Conservation (phyloP, 2,888 invertebrate species). For the Sicus ferrugineus region DNA sequence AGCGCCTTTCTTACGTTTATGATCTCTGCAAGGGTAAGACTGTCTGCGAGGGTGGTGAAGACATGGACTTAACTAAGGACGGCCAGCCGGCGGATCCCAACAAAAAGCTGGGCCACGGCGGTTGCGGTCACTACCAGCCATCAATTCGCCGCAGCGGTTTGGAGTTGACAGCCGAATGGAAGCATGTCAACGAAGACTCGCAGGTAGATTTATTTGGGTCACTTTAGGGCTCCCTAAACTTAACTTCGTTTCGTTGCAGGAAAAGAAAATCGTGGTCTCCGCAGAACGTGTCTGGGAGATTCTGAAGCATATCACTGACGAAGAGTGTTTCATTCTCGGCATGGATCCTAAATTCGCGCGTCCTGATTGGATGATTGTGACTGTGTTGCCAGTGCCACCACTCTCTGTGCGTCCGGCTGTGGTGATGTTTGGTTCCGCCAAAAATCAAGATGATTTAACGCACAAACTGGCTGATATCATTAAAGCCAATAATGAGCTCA, state of each 20-base stretch:
- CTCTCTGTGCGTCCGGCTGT: slow-evolving; percentile 96
- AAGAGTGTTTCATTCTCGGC: slow-evolving; percentile 91
- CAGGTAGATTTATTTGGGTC: slow-evolving; percentile 66
- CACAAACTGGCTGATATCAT: slow-evolving; percentile 99
- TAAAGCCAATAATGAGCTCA: slow-evolving; percentile 95
- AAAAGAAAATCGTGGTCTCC: slow-evolving; percentile 90
- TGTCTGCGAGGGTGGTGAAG: slow-evolving; percentile 98
- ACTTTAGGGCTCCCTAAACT: background rate
- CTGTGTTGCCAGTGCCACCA: slow-evolving; percentile 97
- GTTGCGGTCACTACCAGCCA: slow-evolving; percentile 98
- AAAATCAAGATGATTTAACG: slow-evolving; percentile 98
- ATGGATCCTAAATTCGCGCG: slow-evolving; percentile 98
- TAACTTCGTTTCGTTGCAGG: slow-evolving; percentile 59
- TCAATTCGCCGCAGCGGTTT: slow-evolving; percentile 88
- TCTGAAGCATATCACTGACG: slow-evolving; percentile 93
- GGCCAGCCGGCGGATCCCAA: slow-evolving; percentile 68
- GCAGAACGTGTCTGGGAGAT: slow-evolving; percentile 98
- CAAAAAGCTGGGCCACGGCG: slow-evolving; percentile 81
- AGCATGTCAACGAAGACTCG: slow-evolving; percentile 96
- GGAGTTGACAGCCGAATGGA: slow-evolving; percentile 98
- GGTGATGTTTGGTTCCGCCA: slow-evolving; percentile 96
- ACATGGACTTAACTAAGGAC: slow-evolving; percentile 90
- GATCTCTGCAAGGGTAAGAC: slow-evolving; percentile 98
- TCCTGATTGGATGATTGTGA: slow-evolving; percentile 99
- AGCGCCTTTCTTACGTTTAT: slow-evolving; percentile 93